These are phyloP conservation scores for Sclerurus mexicanus DNA, from an alignment of 2,113 vertebrate genomes.

Conservation along the genomic window DNA sequence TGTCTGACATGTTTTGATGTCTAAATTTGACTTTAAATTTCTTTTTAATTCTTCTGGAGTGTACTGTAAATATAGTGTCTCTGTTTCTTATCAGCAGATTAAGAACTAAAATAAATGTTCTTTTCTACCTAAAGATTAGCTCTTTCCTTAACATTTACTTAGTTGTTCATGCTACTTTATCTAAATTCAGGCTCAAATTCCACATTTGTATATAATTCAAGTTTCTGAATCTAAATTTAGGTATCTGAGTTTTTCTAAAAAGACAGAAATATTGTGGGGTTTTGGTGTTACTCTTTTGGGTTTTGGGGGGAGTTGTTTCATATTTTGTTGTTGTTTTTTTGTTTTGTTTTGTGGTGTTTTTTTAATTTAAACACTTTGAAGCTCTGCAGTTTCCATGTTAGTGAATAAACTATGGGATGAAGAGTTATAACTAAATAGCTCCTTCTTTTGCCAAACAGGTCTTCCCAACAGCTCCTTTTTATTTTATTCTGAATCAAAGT, in stretches of 20 bases:
- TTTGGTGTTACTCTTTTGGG: background rate
- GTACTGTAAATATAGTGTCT: slow-evolving; percentile 2
- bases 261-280: background rate
- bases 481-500: slow-evolving; percentile 30
- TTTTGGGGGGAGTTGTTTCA: background rate
- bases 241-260: slow-evolving; percentile 16
- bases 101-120: slow-evolving; percentile 18
- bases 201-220: background rate
- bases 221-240: slow-evolving; percentile 39
- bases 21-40: background rate
- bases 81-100: background rate
- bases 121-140: background rate
- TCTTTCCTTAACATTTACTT: background rate
- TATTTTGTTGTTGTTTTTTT: background rate
- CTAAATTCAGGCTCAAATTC: background rate
- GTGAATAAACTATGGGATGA: background rate
- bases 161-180: background rate
- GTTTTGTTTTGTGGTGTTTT: background rate
- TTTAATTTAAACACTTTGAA: slow-evolving; percentile 14
- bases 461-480: background rate
- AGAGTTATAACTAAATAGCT: slow-evolving; percentile 37
- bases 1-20: background rate
- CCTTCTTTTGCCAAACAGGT: slow-evolving; percentile 21
- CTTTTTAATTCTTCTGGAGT: background rate
- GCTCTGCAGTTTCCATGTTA: background rate